These are phyloP conservation scores for Enteromius anoplus DNA, from an alignment of 2,797 vertebrate species.

Conservation along the genomic window DNA sequence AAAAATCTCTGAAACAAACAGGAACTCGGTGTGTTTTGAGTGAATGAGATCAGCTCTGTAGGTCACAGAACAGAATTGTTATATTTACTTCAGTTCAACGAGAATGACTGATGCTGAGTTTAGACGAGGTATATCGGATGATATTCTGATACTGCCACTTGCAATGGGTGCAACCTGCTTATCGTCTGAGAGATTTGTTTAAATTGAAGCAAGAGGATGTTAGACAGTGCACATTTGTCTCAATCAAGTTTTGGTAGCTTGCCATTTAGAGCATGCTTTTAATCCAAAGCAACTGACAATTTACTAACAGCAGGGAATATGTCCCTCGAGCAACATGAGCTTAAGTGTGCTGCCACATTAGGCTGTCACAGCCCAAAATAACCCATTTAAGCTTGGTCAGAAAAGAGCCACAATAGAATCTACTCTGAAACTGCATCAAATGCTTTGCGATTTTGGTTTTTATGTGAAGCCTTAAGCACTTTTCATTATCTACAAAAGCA, in stretches of 20 bases:
- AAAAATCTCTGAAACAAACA: slow-evolving; percentile 39
- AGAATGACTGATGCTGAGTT: slow-evolving; percentile 64
- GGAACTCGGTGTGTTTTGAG: slow-evolving; percentile 52
- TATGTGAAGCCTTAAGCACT: neutral
- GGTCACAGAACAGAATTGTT: slow-evolving; percentile 71
- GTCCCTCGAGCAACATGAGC: slow-evolving; percentile 27
- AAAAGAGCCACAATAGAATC: slow-evolving; percentile 3
- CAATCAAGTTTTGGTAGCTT: slow-evolving; percentile 61
- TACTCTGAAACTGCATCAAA: neutral
- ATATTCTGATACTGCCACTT: neutral
- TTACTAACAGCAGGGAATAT: slow-evolving; percentile 35
- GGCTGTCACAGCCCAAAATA: slow-evolving; percentile 24
- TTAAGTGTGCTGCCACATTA: slow-evolving; percentile 38
- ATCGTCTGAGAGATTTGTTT: neutral
- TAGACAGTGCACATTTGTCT: slow-evolving; percentile 12
- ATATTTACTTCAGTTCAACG: slow-evolving; percentile 69
- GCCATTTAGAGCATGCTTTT: slow-evolving; percentile 28
- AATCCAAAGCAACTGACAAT: slow-evolving; percentile 38
- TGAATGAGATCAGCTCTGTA: slow-evolving; percentile 64
- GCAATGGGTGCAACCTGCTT: neutral
- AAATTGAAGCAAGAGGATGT: slow-evolving; percentile 8
- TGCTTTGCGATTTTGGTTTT: neutral
- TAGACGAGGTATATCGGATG: slow-evolving; percentile 44
- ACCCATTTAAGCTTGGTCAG: slow-evolving; percentile 11
- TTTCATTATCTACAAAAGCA: neutral